These are phyloP conservation scores for Actinopyga echinites DNA, from an alignment of 53 echinoderm and acorn worm species.

Conservation along the genomic window DNA sequence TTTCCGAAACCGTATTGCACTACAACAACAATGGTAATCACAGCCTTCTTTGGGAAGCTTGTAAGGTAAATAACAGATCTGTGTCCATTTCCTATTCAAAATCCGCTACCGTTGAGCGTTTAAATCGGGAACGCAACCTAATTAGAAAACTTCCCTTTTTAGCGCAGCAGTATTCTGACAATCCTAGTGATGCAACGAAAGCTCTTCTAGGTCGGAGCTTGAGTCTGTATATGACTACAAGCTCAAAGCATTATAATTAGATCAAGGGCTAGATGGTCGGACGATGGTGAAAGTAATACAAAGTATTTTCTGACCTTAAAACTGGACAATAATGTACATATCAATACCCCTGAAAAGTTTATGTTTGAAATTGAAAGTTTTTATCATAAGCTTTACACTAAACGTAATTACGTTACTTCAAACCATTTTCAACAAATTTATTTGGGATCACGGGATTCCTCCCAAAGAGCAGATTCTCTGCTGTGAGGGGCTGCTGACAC, in stretches of 20 bases:
- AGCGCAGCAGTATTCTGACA: neutral
- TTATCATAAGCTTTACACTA: too few species aligned
- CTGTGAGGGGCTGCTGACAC: too few species aligned
- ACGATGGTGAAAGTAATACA: neutral
- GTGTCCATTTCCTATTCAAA: neutral
- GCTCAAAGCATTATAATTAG: neutral
- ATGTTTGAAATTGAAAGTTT: too few species aligned
- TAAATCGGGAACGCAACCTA: neutral
- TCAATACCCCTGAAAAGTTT: too few species aligned
- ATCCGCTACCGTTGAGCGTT: neutral
- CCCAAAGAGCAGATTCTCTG: too few species aligned
- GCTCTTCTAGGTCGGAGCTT: neutral
- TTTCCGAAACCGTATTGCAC: neutral
- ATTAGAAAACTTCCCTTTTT: neutral
- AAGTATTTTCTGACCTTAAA: neutral
- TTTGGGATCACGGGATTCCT: too few species aligned
- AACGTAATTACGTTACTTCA: too few species aligned
- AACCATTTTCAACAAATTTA: too few species aligned
- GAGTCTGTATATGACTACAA: neutral
- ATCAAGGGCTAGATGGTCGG: neutral
- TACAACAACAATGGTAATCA: neutral
- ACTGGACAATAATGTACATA: neutral
- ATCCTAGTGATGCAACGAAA: too few species aligned
- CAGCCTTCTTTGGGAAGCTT: neutral
- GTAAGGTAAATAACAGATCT: neutral